phyloP scores from a whole-genome alignment of 2,113 vertebrate genomes.

The Cinclus mexicanus region DNA sequence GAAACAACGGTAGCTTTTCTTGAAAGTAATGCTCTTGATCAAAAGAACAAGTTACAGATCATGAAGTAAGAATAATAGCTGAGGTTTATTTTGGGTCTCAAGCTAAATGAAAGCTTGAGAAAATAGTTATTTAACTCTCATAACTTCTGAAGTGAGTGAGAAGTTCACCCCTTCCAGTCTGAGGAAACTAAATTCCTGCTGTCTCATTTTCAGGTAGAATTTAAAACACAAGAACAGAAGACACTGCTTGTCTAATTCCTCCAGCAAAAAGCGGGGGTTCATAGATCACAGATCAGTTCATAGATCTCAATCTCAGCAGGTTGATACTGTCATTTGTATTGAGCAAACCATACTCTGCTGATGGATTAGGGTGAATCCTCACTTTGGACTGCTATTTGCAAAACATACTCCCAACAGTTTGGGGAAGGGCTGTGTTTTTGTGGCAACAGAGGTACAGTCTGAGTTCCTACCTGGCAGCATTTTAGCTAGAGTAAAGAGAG shows the following conservation, averaged over 20 bases:
- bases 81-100: not conserved
- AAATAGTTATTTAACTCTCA: not conserved
- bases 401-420: not conserved
- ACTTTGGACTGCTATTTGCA: not conserved
- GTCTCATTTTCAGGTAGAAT: not conserved
- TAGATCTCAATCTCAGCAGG: not conserved
- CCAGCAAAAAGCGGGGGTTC: not conserved
- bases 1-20: not conserved
- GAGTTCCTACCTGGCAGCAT: constrained; percentile 88
- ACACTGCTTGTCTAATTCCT: not conserved
- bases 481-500: constrained; percentile 94
- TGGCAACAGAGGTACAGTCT: not conserved
- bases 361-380: not conserved
- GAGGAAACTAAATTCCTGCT: not conserved
- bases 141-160: not conserved
- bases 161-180: not conserved
- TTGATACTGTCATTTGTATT: not conserved
- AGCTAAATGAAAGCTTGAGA: not conserved
- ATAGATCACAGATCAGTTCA: not conserved
- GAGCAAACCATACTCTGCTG: not conserved
- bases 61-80: not conserved
- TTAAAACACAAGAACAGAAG: not conserved
- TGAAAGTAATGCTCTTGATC: not conserved
- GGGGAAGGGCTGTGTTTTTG: not conserved
- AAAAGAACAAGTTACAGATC: not conserved